Evolutionary conservation across 2,888 invertebrate species (phyloP), one percentile per base, ranked within the genome.

Genomic region (Crocallis elinguaria): DNA sequence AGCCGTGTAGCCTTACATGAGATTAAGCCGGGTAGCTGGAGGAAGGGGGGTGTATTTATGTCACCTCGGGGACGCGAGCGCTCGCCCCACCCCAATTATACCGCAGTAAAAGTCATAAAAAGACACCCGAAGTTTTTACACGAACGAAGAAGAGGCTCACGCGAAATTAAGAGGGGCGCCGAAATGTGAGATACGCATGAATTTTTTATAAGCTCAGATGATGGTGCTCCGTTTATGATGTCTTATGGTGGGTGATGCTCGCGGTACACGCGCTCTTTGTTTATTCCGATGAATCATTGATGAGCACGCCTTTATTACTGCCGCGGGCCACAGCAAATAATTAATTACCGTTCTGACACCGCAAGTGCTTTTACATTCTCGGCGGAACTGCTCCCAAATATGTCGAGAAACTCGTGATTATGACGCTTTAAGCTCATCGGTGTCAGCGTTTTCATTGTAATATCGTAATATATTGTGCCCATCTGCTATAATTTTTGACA

Each of bases 61-160:
- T 90, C 90, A 90, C 91, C 91, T 91, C 85, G 74, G 91, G 91
- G 90, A 91, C 88, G 79, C 80, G 69, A 79, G 76, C 82, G 81
- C 84, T 86, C 88, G 82, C 88, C 88, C 91, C 90, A 86, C 86
- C 90, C 90, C 91, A 91, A 91, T 91, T 91, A 91, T 91, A 90
- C 90, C 90, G 89, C 90, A 91, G 90, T 91, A 91, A 91, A 90
- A 91, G 91, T 90, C 91, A 91, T 91, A 91, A 91, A 91, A 90
- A 91, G 90, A 88, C 89, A 90, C 89, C 90, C 91, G 88, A 91
- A 91, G 91, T 91, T 90, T 90, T 90, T 90, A 90, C 89, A 89
- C 88, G 88, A 85, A 87, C 83, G 86, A 84, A 89, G 89, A 84
- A 87, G 88, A 87, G 77, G 80, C 88, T 84, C 88, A 86, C 86